phyloP scores from a whole-genome alignment of 2,113 vertebrate genomes.

The Apistogramma diplotaenia region DNA sequence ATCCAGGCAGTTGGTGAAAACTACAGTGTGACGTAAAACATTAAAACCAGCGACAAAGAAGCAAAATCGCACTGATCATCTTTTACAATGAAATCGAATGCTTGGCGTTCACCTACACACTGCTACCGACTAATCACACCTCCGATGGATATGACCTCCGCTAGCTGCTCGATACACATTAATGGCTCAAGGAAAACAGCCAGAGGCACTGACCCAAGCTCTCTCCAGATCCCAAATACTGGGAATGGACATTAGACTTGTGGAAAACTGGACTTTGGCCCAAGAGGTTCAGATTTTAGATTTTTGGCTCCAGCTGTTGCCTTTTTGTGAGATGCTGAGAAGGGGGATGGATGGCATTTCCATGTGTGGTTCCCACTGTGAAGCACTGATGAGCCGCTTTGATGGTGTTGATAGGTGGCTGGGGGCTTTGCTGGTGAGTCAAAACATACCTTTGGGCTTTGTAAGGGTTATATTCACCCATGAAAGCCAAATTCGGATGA shows the following conservation, averaged over 20 bases:
- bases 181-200: not conserved
- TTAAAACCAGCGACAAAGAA: not conserved
- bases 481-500: not conserved
- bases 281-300: not conserved
- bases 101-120: not conserved
- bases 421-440: not conserved
- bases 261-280: not conserved
- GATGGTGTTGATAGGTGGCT: not conserved
- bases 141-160: not conserved
- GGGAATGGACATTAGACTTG: not conserved
- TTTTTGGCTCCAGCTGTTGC: not conserved
- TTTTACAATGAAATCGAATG: not conserved
- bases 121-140: not conserved
- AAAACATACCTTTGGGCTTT: not conserved
- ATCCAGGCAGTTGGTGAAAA: not conserved
- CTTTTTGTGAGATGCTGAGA: not conserved
- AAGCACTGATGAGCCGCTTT: not conserved
- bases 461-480: not conserved
- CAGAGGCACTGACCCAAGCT: not conserved
- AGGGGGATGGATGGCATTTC: not conserved
- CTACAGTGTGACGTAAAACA: not conserved
- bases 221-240: not conserved
- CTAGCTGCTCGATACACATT: not conserved
- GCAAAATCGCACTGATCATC: not conserved
- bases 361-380: not conserved